Evolutionary conservation across 2,888 invertebrate species (phyloP).

Genomic region (Slavum lentiscoides): DNA sequence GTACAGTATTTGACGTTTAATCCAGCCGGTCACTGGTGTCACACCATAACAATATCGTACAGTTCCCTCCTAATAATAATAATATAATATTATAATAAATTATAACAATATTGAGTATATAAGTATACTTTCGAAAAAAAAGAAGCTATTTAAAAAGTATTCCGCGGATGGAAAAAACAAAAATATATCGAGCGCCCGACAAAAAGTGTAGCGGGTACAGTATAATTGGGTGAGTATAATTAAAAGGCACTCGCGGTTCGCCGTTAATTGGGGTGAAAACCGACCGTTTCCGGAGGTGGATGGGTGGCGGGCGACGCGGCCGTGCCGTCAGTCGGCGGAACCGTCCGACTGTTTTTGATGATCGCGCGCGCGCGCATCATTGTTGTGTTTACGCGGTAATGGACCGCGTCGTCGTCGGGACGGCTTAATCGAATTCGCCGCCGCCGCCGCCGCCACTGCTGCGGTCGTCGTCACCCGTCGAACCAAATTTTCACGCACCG

Average conservation of each 20-base stretch:
- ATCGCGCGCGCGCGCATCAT: neutral
- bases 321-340: neutral
- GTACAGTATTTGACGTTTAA: too few relatives aligned
- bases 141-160: too few relatives aligned
- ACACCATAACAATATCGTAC: too few relatives aligned
- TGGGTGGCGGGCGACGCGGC: neutral
- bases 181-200: too few relatives aligned
- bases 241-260: slow-evolving; percentile 27
- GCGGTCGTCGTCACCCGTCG: too few relatives aligned
- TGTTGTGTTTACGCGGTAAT: slow-evolving; percentile 20
- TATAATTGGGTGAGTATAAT: neutral
- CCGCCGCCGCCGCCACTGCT: neutral
- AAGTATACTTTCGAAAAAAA: too few relatives aligned
- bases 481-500: too few relatives aligned
- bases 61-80: too few relatives aligned
- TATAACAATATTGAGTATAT: too few relatives aligned
- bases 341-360: slow-evolving; percentile 6
- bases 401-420: slow-evolving; percentile 23
- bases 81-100: too few relatives aligned
- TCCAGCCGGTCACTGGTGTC: too few relatives aligned
- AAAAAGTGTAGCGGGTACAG: neutral
- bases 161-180: too few relatives aligned
- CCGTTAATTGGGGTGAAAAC: slow-evolving; percentile 23
- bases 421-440: slow-evolving; percentile 32
- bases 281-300: slow-evolving; percentile 9